phyloP scores from a whole-genome alignment of 2,888 invertebrate species.

The Tinea trinotella region DNA sequence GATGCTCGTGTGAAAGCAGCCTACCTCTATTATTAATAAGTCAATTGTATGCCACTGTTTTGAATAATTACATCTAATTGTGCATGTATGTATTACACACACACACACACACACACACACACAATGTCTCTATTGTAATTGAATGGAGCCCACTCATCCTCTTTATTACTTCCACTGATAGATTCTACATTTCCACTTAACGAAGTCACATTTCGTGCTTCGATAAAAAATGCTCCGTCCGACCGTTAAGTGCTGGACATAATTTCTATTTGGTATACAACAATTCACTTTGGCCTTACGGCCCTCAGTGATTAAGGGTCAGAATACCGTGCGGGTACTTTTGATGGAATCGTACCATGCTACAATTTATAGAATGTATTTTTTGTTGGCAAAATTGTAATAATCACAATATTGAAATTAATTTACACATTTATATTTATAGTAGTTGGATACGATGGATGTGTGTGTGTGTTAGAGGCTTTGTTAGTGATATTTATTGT shows the following conservation, averaged over 20 bases:
- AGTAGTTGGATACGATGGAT: no score
- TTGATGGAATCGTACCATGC: background rate
- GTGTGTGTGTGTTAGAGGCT: no score
- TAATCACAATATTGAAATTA: no score
- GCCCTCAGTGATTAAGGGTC: background rate
- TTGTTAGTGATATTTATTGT: conserved; percentile 7
- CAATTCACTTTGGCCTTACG: background rate
- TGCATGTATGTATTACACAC: no score
- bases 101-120: no score
- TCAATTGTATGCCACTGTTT: no score
- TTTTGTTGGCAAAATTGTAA: no score
- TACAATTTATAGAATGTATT: background rate
- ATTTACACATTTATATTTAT: no score
- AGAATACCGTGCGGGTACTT: background rate
- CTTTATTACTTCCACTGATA: conserved; percentile 8
- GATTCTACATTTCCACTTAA: conserved; percentile 8
- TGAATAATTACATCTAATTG: no score
- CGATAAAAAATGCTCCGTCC: conserved; percentile 5
- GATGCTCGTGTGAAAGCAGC: no score
- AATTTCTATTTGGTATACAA: background rate
- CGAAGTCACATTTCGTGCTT: conserved; percentile 13
- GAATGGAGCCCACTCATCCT: background rate
- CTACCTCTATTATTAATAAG: no score
- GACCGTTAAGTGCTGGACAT: background rate
- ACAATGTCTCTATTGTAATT: no score